Evolutionary conservation across 2,888 invertebrate species (phyloP).

Genomic region (Pimpla rufipes): DNA sequence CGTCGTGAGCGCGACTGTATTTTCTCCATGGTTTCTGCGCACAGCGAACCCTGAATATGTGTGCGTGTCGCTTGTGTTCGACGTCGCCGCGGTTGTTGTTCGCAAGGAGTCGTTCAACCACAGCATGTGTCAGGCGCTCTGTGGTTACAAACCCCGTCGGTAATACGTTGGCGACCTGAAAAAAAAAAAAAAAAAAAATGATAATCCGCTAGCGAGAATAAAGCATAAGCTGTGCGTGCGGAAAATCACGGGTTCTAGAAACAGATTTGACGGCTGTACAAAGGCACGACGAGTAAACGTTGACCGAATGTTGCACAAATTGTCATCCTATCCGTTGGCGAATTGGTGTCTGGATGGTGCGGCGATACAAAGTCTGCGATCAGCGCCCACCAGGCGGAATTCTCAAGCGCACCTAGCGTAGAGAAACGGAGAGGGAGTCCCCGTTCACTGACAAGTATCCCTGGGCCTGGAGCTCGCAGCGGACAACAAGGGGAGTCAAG

Average conservation of each 20-base stretch:
- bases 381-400: conserved; percentile 78
- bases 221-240: neutral
- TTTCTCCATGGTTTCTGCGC: too few species aligned
- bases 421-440: conserved; percentile 56
- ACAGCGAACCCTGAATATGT: neutral
- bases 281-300: too few species aligned
- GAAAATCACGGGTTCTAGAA: neutral
- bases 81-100: neutral
- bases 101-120: conserved; percentile 21
- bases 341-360: conserved; percentile 22
- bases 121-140: conserved; percentile 11
- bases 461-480: conserved; percentile 36
- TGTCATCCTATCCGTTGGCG: neutral
- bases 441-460: conserved; percentile 53
- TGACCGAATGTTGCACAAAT: too few species aligned
- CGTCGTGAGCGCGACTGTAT: conserved; percentile 32
- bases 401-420: conserved; percentile 75
- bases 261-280: neutral
- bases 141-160: neutral
- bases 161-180: neutral
- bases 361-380: conserved; percentile 69
- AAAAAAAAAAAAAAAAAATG: too few species aligned
- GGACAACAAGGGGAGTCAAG: conserved; percentile 61
- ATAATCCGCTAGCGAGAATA: neutral
- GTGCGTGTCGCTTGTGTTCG: conserved; percentile 15